phyloP scores from a whole-genome alignment of 2,113 vertebrate genomes.

The Phoxinus phoxinus region DNA sequence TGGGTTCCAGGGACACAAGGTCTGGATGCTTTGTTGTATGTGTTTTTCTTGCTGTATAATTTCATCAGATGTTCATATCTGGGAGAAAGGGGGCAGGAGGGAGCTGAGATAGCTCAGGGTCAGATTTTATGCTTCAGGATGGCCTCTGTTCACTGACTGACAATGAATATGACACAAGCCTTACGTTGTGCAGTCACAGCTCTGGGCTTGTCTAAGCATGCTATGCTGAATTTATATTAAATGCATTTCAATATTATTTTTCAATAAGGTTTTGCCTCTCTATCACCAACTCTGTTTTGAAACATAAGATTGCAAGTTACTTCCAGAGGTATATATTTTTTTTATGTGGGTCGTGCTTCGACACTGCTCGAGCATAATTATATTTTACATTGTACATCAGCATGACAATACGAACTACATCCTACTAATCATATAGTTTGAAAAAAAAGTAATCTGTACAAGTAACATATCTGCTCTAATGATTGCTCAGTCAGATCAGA shows the following conservation, averaged over 20 bases:
- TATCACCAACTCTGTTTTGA: no score
- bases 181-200: background rate
- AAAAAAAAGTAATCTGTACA: no score
- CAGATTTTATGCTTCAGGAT: slow-evolving; percentile 8
- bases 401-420: no score
- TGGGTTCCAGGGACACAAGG: background rate
- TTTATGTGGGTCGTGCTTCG: no score
- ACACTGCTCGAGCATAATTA: no score
- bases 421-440: no score
- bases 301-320: no score
- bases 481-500: no score
- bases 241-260: background rate
- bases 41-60: background rate
- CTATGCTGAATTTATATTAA: background rate
- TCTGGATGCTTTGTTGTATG: slow-evolving; percentile 5
- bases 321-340: no score
- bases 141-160: background rate
- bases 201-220: background rate
- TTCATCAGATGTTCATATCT: slow-evolving; percentile 10
- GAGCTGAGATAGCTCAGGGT: background rate
- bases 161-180: background rate
- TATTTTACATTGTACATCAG: no score
- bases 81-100: background rate
- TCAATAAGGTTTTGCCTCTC: no score
- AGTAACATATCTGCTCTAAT: no score